phyloP scores from a whole-genome alignment of 2,797 vertebrate species.

The Florisuga fusca region DNA sequence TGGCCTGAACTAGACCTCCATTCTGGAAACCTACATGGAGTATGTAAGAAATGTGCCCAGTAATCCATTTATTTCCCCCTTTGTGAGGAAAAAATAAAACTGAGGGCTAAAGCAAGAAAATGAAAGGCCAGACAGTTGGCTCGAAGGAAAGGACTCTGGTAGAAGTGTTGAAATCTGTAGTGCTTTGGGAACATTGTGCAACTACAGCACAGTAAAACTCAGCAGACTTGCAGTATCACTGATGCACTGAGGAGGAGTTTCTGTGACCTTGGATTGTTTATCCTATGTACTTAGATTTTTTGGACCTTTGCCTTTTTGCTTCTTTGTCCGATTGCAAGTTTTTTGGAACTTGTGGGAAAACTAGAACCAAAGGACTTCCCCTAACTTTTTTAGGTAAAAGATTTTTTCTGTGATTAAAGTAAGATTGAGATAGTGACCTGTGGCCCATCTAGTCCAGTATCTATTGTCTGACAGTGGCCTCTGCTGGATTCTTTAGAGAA shows the following conservation, averaged over 20 bases:
- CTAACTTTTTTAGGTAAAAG: neutral
- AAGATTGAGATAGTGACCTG: conserved; percentile 29
- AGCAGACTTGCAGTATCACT: neutral
- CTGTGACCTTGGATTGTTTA: neutral
- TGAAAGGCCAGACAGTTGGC: neutral
- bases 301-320: neutral
- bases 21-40: neutral
- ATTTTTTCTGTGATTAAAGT: neutral
- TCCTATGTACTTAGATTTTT: neutral
- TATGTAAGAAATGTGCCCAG: neutral
- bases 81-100: neutral
- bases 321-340: neutral
- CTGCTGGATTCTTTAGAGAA: conserved; percentile 73
- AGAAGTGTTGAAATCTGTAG: neutral
- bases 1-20: neutral
- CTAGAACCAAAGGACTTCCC: neutral
- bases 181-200: neutral
- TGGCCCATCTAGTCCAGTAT: conserved; percentile 42
- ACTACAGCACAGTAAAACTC: neutral
- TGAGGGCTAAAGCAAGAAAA: neutral
- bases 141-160: neutral
- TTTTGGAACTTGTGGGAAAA: neutral
- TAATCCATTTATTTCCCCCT: neutral
- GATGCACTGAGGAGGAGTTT: neutral
- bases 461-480: conserved; percentile 72